Percentiles rank a stretch among this genome's conserved stretches.
phyloP scores from a whole-genome alignment of 2,888 invertebrate species.

The Gasteruption jaculator region DNA sequence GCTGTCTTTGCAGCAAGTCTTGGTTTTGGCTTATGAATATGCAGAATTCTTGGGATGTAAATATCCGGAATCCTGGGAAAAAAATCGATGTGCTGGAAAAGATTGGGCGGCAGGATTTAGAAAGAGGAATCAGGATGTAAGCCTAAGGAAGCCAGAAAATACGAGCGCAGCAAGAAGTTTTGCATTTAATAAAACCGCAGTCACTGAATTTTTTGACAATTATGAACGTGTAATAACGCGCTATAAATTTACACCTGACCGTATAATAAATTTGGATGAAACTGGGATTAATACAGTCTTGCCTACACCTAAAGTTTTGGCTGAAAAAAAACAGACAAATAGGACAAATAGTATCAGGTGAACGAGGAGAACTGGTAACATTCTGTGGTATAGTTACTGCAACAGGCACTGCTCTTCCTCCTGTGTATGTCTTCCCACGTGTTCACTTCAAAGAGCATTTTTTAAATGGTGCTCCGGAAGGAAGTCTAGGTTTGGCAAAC shows the following conservation, averaged over 20 bases:
- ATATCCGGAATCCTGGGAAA: conserved; percentile 22
- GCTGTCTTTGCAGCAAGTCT: conserved; percentile 24
- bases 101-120: conserved; percentile 26
- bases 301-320: conserved; percentile 39
- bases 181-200: conserved; percentile 30
- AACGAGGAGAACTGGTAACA: conserved; percentile 43
- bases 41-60: conserved; percentile 19
- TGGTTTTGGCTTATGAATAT: conserved; percentile 26
- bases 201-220: conserved; percentile 28
- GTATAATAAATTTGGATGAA: conserved; percentile 47
- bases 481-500: conserved; percentile 35
- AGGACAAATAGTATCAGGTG: conserved; percentile 42
- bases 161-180: conserved; percentile 28
- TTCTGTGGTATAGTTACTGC: conserved; percentile 39
- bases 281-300: conserved; percentile 47
- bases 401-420: conserved; percentile 40
- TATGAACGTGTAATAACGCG: conserved; percentile 17
- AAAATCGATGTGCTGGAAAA: conserved; percentile 23
- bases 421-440: conserved; percentile 44
- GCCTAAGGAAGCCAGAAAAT: conserved; percentile 30
- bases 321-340: conserved; percentile 45
- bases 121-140: conserved; percentile 21
- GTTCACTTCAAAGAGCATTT: conserved; percentile 37
- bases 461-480: conserved; percentile 39
- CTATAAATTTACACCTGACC: conserved; percentile 23